Conservation (phyloP, 2,797 vertebrate genomes). For the Myotis pilosus region DNA sequence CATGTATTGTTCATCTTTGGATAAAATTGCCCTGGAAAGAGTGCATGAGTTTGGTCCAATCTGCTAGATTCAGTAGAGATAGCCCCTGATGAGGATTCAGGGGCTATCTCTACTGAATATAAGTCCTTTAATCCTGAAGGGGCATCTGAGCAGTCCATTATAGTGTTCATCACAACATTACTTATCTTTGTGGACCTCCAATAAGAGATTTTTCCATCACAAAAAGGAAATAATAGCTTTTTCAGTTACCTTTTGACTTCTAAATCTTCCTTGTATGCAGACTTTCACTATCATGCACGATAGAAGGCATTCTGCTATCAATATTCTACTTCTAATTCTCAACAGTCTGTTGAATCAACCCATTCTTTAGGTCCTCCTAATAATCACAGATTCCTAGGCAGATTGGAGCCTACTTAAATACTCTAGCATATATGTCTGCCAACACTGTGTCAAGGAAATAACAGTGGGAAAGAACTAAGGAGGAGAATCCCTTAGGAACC, state of each 20-base stretch:
- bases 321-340: background rate
- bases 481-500: conserved; percentile 30
- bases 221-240: background rate
- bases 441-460: conserved; percentile 1
- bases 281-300: background rate
- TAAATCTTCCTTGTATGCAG: background rate
- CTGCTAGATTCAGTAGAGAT: background rate
- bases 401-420: background rate
- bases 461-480: background rate
- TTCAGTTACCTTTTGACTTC: conserved; percentile 16
- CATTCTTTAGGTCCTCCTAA: background rate
- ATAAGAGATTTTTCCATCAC: background rate
- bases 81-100: background rate
- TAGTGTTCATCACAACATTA: background rate
- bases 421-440: background rate
- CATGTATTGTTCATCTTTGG: background rate
- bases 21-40: background rate
- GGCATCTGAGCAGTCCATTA: background rate
- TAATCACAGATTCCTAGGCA: background rate
- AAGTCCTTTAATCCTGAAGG: background rate
- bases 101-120: background rate
- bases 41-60: background rate
- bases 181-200: background rate
- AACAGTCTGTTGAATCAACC: background rate
- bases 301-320: background rate